Evolutionary conservation across 2,888 invertebrate species (phyloP).

Genomic region (Asteroscopus sphinx): DNA sequence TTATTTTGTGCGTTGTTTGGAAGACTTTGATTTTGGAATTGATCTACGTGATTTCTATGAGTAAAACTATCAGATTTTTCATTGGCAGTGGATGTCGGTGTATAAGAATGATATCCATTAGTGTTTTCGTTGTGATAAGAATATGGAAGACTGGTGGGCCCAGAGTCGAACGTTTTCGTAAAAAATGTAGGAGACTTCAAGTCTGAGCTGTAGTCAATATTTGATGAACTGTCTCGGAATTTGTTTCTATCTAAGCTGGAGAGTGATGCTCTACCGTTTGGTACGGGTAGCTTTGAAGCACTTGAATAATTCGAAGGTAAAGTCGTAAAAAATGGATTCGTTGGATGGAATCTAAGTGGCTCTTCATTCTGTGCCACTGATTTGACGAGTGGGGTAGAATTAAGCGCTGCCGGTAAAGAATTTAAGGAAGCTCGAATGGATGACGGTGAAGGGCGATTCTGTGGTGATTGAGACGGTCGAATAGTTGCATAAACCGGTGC

Average conservation of each 20-base stretch:
- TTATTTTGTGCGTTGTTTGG: conserved; percentile 62
- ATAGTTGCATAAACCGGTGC: conserved; percentile 86
- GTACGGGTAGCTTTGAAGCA: conserved; percentile 84
- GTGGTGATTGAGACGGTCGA: conserved; percentile 75
- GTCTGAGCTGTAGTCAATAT: conserved; percentile 68
- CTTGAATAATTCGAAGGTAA: conserved; percentile 81
- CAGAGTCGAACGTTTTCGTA: conserved; percentile 68
- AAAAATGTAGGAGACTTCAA: conserved; percentile 75
- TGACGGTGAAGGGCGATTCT: conserved; percentile 68
- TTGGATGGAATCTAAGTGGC: conserved; percentile 81
- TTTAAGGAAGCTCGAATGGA: conserved; percentile 73
- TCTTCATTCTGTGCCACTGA: conserved; percentile 74
- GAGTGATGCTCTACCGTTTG: conserved; percentile 76
- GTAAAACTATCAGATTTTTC: conserved; percentile 65
- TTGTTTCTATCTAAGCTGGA: conserved; percentile 82
- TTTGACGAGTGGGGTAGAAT: conserved; percentile 77
- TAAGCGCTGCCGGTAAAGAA: conserved; percentile 75
- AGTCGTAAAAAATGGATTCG: conserved; percentile 87
- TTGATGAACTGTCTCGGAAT: conserved; percentile 68
- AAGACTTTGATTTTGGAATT: conserved; percentile 66
- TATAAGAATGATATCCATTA: conserved; percentile 66
- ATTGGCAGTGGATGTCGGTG: conserved; percentile 56
- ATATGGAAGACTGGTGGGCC: conserved; percentile 72
- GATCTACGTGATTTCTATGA: conserved; percentile 63
- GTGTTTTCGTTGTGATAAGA: conserved; percentile 65